Conservation (phyloP, 2,888 invertebrate genomes). For the Agonopterix arenella region DNA sequence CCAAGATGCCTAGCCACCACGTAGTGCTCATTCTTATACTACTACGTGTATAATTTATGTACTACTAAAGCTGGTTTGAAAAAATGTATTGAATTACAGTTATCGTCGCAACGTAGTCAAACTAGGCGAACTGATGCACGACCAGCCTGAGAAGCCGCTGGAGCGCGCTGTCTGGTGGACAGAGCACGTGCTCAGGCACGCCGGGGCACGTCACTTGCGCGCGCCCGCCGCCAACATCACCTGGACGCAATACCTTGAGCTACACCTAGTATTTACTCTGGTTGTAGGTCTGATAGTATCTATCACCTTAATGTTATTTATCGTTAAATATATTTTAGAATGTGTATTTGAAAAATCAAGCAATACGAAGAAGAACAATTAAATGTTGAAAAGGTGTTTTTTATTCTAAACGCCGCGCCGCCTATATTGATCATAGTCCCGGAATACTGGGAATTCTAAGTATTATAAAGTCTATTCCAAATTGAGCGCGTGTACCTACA, state of each 20-base stretch:
- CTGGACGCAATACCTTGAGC: slow-evolving; percentile 21
- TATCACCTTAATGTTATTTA: neutral
- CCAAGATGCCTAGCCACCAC: too few relatives aligned
- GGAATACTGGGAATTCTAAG: too few relatives aligned
- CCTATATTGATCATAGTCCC: too few relatives aligned
- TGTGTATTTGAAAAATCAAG: too few relatives aligned
- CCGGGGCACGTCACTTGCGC: slow-evolving; percentile 26
- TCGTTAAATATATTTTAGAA: neutral
- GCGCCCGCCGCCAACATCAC: slow-evolving; percentile 25
- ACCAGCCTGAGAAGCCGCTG: slow-evolving; percentile 22
- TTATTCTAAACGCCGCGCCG: too few relatives aligned
- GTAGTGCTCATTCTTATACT: too few relatives aligned
- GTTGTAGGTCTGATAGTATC: slow-evolving; percentile 1
- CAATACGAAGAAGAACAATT: too few relatives aligned
- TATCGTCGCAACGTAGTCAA: slow-evolving; percentile 21
- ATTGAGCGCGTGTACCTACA: too few relatives aligned
- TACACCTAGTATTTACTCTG: slow-evolving; percentile 15
- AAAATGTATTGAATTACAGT: slow-evolving; percentile 10
- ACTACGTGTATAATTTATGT: too few relatives aligned
- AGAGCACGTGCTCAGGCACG: slow-evolving; percentile 31
- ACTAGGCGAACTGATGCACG: slow-evolving; percentile 18
- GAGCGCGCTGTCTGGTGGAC: slow-evolving; percentile 38
- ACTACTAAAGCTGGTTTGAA: too few relatives aligned
- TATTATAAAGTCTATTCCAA: too few relatives aligned
- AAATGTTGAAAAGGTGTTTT: too few relatives aligned